Evolutionary conservation across 2,888 invertebrate species (phyloP), one percentile per base, ranked within the genome.

Genomic region (Caenorhabditis japonica): DNA sequence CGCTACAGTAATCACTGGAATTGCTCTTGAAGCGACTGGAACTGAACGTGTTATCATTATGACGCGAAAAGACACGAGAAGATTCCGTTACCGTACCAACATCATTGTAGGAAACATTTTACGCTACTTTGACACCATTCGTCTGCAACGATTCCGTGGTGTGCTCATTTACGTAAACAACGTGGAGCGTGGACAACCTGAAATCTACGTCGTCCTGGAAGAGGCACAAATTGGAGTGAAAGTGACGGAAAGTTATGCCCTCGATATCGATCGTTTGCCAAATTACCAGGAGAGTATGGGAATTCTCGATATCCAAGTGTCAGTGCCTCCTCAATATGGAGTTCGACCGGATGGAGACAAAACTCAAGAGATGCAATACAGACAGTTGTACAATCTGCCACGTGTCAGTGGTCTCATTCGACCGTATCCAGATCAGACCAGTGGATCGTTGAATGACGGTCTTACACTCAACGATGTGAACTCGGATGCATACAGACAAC

Each of bases 161-260:
- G 83, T 87, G 23, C 75, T 86, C 33, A 75, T 87, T 64, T 87
- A 87, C 58, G 83, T 88, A 21, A 86, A 87, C 80, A 85, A 87
- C 60, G 87, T 87, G 10, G 80, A 81, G 30, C 70, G 87, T 38
- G 87, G 87, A 36, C 85, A 86, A 52, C 82, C 87, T 12, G 87
- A 87, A 72, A 81, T 88, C 49, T 87, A 87, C 71, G 83, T 87
- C 1, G 86, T 87, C 2, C 64, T 87, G 49, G 85, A 87, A 43
- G 84, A 86, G 41, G 85, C 87, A 0, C 82, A 86, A 75, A 72
- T 80, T 41, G 80, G 80, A 53, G 64, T 79, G 8, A 64, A 76
- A 21, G 71, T 79, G 41, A 70, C 66, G 21, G 75, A 75, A 30
- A 81, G 81, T 51, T 85, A 84, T 73, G 81, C 84, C 3, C 59